Evolutionary conservation across 2,113 vertebrate genomes (phyloP).

Genomic region (Connochaetes taurinus): DNA sequence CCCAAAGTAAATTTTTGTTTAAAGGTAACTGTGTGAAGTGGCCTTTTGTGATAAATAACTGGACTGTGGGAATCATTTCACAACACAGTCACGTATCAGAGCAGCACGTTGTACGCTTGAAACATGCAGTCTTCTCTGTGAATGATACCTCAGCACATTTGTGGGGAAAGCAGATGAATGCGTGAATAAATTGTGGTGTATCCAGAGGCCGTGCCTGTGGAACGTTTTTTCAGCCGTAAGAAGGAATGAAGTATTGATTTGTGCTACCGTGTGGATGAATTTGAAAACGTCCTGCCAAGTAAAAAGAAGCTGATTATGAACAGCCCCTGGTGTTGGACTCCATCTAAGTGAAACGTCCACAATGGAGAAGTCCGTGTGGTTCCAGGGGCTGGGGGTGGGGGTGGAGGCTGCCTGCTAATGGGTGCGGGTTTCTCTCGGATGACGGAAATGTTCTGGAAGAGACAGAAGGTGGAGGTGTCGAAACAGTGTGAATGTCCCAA

Average conservation of each 20-base stretch:
- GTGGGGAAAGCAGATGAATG: background rate
- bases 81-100: too few species aligned
- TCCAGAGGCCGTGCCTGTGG: too few species aligned
- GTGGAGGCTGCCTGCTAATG: background rate
- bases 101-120: background rate
- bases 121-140: background rate
- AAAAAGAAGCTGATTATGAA: background rate
- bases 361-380: rapidly evolving
- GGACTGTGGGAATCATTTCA: background rate
- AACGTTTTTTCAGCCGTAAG: background rate
- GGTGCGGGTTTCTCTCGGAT: background rate
- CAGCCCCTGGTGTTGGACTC: too few species aligned
- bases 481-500: background rate
- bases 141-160: background rate
- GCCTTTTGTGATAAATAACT: background rate
- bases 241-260: rapidly evolving
- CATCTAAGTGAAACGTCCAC: background rate
- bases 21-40: background rate
- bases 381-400: background rate
- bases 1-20: background rate
- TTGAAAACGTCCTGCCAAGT: background rate
- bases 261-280: rapidly evolving
- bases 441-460: background rate
- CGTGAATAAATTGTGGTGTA: background rate
- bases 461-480: background rate